Percentiles rank a stretch among this genome's conserved stretches.
Evolutionary conservation across 2,113 vertebrate species (phyloP).

Genomic region (Hydrolagus affinis): DNA sequence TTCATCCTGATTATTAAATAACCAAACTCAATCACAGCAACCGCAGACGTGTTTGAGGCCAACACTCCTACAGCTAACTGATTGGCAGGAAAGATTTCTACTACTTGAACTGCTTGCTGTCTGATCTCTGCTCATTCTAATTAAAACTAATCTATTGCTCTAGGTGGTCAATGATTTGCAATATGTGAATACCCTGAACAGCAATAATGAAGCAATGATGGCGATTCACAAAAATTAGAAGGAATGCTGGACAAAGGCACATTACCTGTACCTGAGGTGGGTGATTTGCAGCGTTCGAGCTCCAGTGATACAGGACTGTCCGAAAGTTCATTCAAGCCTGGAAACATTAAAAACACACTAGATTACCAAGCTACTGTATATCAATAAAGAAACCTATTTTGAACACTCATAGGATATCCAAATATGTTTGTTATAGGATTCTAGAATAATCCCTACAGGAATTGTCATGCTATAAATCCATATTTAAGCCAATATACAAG

Average conservation of each 20-base stretch:
- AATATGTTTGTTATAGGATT: not conserved
- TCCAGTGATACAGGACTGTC: slow-evolving; percentile 87
- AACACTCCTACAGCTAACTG: not conserved
- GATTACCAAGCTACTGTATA: slow-evolving; percentile 59
- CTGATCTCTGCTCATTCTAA: not conserved
- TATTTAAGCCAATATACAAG: not conserved
- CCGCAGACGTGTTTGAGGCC: not conserved
- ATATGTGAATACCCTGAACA: not conserved
- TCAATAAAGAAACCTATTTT: slow-evolving; percentile 58
- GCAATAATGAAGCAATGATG: slow-evolving; percentile 44
- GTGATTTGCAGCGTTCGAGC: slow-evolving; percentile 90
- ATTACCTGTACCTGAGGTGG: slow-evolving; percentile 83
- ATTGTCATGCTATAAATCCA: not conserved
- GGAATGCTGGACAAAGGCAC: slow-evolving; percentile 39
- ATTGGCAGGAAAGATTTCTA: not conserved
- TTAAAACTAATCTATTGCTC: not conserved
- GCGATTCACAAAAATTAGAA: slow-evolving; percentile 19
- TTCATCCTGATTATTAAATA: not conserved
- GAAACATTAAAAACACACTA: slow-evolving; percentile 41
- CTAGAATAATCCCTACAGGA: slow-evolving; percentile 3
- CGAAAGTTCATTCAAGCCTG: slow-evolving; percentile 90
- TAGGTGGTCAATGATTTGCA: not conserved
- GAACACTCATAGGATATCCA: not conserved
- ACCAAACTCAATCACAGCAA: not conserved
- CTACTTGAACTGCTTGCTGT: not conserved